Percentiles rank a stretch among this genome's conserved stretches.
Conservation (phyloP, 2,888 invertebrate genomes). For the Allophyes oxyacanthae region DNA sequence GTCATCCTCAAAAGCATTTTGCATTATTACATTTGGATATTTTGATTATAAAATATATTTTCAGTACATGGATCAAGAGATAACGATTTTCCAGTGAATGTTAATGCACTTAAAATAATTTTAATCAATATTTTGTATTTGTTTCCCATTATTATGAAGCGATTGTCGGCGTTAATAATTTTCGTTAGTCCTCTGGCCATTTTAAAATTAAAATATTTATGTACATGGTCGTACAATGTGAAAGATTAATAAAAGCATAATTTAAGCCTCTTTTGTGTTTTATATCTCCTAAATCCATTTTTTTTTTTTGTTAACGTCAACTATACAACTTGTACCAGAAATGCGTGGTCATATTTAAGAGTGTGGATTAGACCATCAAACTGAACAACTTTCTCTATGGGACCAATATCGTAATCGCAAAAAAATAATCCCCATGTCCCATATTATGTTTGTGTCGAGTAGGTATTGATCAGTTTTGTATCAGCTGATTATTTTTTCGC, state of each 20-base stretch:
- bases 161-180: conserved; percentile 59
- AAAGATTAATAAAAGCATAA: conserved; percentile 73
- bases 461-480: too few relatives aligned
- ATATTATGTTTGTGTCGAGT: too few relatives aligned
- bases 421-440: too few relatives aligned
- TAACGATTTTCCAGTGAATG: background rate
- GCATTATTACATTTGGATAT: background rate
- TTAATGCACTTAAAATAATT: background rate
- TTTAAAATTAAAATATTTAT: conserved; percentile 61
- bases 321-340: too few relatives aligned
- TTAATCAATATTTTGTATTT: background rate
- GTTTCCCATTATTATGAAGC: too few relatives aligned
- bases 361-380: too few relatives aligned
- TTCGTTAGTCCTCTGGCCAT: conserved; percentile 65
- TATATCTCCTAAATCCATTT: conserved; percentile 3
- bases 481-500: too few relatives aligned
- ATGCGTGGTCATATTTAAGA: too few relatives aligned
- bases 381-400: too few relatives aligned
- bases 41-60: too few relatives aligned
- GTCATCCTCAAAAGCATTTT: background rate
- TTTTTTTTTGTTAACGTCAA: background rate
- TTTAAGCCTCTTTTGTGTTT: conserved; percentile 52
- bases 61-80: too few relatives aligned
- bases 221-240: conserved; percentile 69
- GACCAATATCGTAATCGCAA: too few relatives aligned